A percentile compares a stretch with the other conserved stretches of the same genome.
phyloP scores from a whole-genome alignment of 2,797 vertebrate genomes.

The Masticophis lateralis region DNA sequence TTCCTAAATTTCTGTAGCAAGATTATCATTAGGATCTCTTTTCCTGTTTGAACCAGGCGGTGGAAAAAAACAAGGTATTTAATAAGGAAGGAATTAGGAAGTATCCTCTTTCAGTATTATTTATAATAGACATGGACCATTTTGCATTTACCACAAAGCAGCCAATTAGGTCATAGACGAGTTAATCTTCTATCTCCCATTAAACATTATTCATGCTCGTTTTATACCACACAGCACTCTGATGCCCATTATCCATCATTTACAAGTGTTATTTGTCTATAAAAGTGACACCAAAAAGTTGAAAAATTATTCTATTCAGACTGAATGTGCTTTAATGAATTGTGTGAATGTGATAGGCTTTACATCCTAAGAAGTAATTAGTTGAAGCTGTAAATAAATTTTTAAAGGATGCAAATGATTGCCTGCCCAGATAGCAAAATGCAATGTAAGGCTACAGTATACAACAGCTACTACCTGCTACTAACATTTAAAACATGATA shows the following conservation, averaged over 20 bases:
- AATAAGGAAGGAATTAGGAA: constrained; percentile 57
- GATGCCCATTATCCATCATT: constrained; percentile 78
- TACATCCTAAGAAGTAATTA: constrained; percentile 77
- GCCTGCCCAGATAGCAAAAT: constrained; percentile 74
- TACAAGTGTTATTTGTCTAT: constrained; percentile 81
- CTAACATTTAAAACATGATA: constrained; percentile 46
- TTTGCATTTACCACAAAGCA: constrained; percentile 71
- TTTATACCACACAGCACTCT: constrained; percentile 71
- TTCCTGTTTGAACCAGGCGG: constrained; percentile 43
- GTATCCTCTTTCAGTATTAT: constrained; percentile 59
- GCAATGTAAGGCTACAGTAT: constrained; percentile 69
- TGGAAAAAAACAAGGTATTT: constrained; percentile 54
- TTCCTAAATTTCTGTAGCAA: constrained; percentile 52
- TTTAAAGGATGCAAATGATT: constrained; percentile 76
- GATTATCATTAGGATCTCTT: constrained; percentile 41
- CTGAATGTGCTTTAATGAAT: constrained; percentile 75
- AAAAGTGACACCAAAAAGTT: constrained; percentile 82
- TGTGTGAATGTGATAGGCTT: constrained; percentile 69
- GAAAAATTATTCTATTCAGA: constrained; percentile 74
- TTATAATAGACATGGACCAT: constrained; percentile 55
- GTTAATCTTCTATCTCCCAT: constrained; percentile 76
- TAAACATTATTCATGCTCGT: constrained; percentile 74
- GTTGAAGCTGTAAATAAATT: constrained; percentile 78
- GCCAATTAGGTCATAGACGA: constrained; percentile 74
- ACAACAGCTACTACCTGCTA: constrained; percentile 62